Evolutionary conservation across 64 coral and sea anemone genomes (phyloP), one percentile per base, ranked within the genome.

Genomic region (Stichodactyla helianthus): DNA sequence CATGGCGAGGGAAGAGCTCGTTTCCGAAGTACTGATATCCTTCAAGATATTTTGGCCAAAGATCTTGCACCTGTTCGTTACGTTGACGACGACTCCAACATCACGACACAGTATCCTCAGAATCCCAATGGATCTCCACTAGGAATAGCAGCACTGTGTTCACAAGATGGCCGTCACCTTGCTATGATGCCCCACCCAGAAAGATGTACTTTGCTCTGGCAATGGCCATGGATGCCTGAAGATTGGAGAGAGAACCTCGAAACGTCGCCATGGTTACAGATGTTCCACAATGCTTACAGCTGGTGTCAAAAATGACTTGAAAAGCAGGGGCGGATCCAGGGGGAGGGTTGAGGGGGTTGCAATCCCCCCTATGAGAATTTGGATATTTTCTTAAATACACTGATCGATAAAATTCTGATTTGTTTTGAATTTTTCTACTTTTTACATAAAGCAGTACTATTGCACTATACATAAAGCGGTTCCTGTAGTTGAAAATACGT

Each of bases 141-240:
- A 77, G 95, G 95, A 63, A 92, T 98, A 71, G 95, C 95, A 57
- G 92, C 86, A 77, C 92, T 98, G 12, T 98, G 92, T 77, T 98
- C 95, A 84, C 79, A 14, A n/a, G 81, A 98, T 88, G 95, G 95
- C 10, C 95, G 93, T 19, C 95, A 98, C 88, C 89, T 98, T 87
- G 95, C 95, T 14, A 98, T 98, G 95, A 98, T 98, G 95, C 95
- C 95, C 5, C 95, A 98, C 62, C 95, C 95, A 59, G 95, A 98
- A 44, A 85, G 95, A 9, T 98, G 95, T 56, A 92, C 95, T 27
- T 83, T 94, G 71, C 59, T 94, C 10, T 98, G 95, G 95, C 95
- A 98, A 81, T 98, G 95, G 95, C 89, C 95, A 16, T 98, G 95
- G 95, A 94, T 98, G 89, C 95, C 95, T 13, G 82, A 81, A 77